A percentile compares a stretch with the other conserved stretches of the same genome.
Conservation (phyloP, 2,113 vertebrate genomes). For the Myanophis thanlyinensis region DNA sequence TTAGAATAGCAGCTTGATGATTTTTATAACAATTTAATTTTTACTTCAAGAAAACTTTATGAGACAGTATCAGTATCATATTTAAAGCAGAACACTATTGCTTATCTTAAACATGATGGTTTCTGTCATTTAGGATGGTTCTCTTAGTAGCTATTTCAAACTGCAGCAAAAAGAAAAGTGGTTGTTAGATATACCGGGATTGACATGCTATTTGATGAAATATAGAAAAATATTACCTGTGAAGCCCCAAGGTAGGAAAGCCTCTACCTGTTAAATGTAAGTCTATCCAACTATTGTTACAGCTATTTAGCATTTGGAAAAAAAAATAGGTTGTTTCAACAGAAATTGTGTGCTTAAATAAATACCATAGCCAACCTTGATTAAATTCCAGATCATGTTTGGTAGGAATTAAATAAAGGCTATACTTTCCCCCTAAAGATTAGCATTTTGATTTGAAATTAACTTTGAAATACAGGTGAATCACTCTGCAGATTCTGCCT, state of each 20-base stretch:
- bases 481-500: neutral
- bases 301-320: neutral
- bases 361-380: neutral
- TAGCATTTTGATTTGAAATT: neutral
- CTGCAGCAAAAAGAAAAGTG: neutral
- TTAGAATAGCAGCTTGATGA: neutral
- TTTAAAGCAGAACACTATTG: neutral
- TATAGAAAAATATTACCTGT: neutral
- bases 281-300: neutral
- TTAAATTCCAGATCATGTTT: neutral
- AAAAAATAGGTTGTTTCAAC: neutral
- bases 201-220: neutral
- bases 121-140: neutral
- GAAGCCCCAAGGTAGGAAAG: neutral
- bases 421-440: neutral
- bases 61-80: too few species aligned
- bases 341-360: neutral
- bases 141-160: neutral
- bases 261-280: neutral
- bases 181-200: neutral
- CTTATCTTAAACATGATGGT: neutral
- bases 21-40: neutral
- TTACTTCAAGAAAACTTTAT: neutral
- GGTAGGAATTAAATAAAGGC: neutral
- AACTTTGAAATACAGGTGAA: neutral